These are phyloP conservation scores for Apeltes quadracus DNA, from an alignment of 2,113 vertebrate genomes.

Conservation along the genomic window DNA sequence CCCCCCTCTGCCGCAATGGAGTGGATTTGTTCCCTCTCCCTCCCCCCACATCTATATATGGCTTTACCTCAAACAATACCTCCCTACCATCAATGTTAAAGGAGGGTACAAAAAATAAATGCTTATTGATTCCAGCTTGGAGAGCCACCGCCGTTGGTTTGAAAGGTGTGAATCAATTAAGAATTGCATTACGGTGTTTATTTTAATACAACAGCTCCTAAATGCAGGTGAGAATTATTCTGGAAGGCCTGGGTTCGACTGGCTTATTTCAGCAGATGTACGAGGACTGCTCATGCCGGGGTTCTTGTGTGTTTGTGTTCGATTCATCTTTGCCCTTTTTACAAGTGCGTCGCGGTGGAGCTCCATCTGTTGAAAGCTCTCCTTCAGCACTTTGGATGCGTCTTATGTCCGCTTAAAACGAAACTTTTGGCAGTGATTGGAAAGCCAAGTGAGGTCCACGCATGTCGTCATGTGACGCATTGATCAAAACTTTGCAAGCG, in stretches of 20 bases:
- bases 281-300: background rate
- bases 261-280: background rate
- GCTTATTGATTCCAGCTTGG: background rate
- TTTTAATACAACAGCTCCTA: background rate
- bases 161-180: background rate
- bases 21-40: background rate
- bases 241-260: background rate
- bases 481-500: background rate
- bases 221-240: background rate
- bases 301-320: too few species aligned
- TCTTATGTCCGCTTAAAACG: too few species aligned
- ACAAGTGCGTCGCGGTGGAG: too few species aligned
- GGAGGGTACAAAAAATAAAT: background rate
- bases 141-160: background rate
- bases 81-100: background rate
- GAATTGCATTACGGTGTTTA: background rate
- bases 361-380: background rate
- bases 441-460: too few species aligned
- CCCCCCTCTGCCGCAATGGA: constrained; percentile 17
- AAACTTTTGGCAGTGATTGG: too few species aligned
- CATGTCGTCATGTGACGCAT: background rate
- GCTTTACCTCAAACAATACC: background rate
- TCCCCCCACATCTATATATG: background rate
- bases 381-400: too few species aligned
- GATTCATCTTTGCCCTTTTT: too few species aligned